A percentile compares a stretch with the other conserved stretches of the same genome.
Conservation (phyloP, 2,113 vertebrate species). For the Chamaea fasciata region DNA sequence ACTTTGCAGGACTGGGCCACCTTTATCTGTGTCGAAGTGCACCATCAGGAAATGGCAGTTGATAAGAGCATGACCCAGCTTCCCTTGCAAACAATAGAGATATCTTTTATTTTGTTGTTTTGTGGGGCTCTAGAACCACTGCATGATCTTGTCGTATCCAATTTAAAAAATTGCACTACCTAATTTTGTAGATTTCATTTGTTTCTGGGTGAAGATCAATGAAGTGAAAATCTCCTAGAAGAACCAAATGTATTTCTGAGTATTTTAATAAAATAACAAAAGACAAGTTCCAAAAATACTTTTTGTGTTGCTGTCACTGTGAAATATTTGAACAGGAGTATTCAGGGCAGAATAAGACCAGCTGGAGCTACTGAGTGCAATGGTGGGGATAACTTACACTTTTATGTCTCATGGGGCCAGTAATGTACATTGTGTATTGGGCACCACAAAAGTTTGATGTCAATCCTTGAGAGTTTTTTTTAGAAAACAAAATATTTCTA, state of each 20-base stretch:
- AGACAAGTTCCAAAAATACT: background rate
- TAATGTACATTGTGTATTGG: background rate
- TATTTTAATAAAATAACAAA: slow-evolving; percentile 18
- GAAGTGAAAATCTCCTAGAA: background rate
- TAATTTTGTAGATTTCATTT: background rate
- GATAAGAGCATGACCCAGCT: background rate
- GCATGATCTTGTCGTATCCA: background rate
- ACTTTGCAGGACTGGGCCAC: background rate
- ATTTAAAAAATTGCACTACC: background rate
- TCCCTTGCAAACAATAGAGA: background rate
- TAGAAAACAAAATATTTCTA: background rate
- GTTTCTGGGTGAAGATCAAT: background rate
- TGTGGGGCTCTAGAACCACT: background rate
- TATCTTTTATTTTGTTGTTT: background rate
- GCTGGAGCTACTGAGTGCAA: background rate
- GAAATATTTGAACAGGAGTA: background rate
- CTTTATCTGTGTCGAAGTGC: background rate
- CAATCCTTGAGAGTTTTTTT: background rate
- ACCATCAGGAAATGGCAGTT: background rate
- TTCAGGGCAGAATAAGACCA: background rate
- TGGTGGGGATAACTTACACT: background rate
- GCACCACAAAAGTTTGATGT: background rate
- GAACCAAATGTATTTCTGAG: background rate
- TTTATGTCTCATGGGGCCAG: background rate
- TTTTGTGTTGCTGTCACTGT: background rate